phyloP scores from a whole-genome alignment of 37 sponge, comb jelly and placozoan species.

The Halisarca cf. caerulea region DNA sequence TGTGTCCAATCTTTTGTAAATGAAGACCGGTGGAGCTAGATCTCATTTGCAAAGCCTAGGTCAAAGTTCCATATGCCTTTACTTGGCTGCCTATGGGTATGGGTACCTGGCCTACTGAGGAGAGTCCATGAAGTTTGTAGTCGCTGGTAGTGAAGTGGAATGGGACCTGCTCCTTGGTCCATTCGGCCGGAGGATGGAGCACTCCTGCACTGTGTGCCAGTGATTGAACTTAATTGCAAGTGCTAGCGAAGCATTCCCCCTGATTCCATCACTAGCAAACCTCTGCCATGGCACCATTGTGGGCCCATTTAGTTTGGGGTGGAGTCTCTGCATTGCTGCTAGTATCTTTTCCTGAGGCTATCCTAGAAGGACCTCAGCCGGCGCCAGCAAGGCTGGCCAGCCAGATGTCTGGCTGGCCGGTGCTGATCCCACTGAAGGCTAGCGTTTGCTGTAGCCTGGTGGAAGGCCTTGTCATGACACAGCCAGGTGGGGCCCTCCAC shows the following conservation, averaged over 20 bases:
- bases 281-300: neutral
- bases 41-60: too few species aligned
- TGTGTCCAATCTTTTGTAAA: too few species aligned
- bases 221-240: neutral
- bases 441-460: neutral
- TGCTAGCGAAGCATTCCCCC: neutral
- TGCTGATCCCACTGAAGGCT: neutral
- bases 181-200: neutral
- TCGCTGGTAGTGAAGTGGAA: too few species aligned
- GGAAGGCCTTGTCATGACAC: constrained; percentile 2
- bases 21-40: too few species aligned
- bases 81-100: too few species aligned
- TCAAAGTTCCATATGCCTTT: too few species aligned
- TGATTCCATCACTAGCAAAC: neutral
- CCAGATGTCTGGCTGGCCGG: constrained; percentile 19
- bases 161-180: neutral
- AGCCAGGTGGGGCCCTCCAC: neutral
- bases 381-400: neutral
- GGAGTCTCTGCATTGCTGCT: neutral
- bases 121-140: too few species aligned
- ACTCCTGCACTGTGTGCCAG: neutral
- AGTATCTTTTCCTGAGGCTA: neutral
- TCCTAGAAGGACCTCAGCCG: neutral
- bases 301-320: neutral
- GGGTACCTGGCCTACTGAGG: too few species aligned